Conservation (phyloP, 2,888 invertebrate species). For the Tetragonula carbonaria region DNA sequence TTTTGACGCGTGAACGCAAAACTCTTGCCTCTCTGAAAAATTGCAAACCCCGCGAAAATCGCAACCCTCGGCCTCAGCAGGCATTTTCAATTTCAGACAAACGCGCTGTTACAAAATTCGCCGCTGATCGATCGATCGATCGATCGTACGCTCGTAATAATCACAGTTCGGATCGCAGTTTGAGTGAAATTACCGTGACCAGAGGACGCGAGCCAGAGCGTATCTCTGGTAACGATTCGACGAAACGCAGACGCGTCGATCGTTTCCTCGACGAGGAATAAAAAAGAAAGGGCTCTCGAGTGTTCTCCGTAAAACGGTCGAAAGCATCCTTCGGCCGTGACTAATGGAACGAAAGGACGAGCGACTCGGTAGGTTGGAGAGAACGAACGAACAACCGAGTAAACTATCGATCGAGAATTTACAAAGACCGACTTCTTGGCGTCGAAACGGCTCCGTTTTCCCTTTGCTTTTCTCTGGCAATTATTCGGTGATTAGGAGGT, state of each 20-base stretch:
- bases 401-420: conserved; percentile 61
- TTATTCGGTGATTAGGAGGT: conserved; percentile 45
- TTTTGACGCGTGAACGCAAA: no score
- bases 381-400: conserved; percentile 14
- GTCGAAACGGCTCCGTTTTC: conserved; percentile 5
- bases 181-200: neutral
- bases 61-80: neutral
- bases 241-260: conserved; percentile 29
- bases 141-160: neutral
- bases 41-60: neutral
- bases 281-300: conserved; percentile 21
- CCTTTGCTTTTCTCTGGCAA: conserved; percentile 19
- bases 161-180: neutral
- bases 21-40: no score
- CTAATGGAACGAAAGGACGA: conserved; percentile 59
- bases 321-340: conserved; percentile 51
- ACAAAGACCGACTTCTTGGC: conserved; percentile 30
- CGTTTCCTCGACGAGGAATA: conserved; percentile 46
- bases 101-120: no score
- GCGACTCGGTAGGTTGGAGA: neutral
- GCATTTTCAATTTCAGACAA: no score
- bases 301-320: conserved; percentile 47
- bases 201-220: neutral
- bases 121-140: neutral
- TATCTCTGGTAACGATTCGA: conserved; percentile 9